Conservation (phyloP, 1,140 invertebrate species). For the Sinonovacula constricta region DNA sequence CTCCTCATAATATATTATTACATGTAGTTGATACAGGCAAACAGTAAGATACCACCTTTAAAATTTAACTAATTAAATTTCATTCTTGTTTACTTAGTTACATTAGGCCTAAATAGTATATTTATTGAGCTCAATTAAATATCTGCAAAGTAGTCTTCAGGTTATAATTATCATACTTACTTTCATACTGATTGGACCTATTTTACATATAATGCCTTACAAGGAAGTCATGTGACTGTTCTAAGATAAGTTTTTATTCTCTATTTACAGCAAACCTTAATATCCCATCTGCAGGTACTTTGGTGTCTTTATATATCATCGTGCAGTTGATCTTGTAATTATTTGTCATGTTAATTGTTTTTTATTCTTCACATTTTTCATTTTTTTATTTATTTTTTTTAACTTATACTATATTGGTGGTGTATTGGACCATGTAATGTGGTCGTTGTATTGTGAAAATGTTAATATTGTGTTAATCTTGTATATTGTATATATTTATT, state of each 20-base stretch:
- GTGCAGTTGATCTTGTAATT: not conserved
- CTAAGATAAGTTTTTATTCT: not conserved
- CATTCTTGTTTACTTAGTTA: not conserved
- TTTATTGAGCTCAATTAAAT: not conserved
- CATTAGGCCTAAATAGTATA: not conserved
- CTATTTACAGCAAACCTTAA: constrained; percentile 47
- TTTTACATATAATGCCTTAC: not conserved
- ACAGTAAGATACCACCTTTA: no score
- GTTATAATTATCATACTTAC: not conserved
- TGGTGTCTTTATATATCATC: not conserved
- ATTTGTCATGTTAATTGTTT: not conserved
- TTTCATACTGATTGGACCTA: not conserved
- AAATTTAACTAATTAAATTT: not conserved
- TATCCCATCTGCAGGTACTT: constrained; percentile 45
- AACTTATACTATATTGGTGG: no score
- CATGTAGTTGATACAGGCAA: no score
- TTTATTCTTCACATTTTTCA: not conserved
- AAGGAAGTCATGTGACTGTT: not conserved
- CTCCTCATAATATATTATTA: no score
- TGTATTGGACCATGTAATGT: not conserved
- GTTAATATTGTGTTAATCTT: not conserved
- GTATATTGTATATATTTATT: no score
- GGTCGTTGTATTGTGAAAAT: not conserved
- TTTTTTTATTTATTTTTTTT: not conserved
- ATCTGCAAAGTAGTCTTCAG: not conserved